Base-by-base conservation (phyloP, 2,113 vertebrate species). In the Alouatta palliata region DNA sequence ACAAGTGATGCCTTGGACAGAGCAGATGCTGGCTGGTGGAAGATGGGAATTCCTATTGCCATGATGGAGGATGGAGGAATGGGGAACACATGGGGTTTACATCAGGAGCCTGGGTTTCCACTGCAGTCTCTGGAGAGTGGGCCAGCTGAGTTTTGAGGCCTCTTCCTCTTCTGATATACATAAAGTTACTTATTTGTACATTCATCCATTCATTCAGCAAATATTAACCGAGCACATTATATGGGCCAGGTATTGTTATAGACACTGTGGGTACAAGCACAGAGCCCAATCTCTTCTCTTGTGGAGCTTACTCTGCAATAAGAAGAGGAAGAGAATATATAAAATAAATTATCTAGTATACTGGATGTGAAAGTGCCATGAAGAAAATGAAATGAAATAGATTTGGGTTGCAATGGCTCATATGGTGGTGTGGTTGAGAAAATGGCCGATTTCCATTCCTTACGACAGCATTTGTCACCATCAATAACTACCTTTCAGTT, bases 1-100 rank as follows among this genome's bases (percentile, higher is more conserved):
- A 43, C 5, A 43, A 21, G 6, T 2, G 2, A 6, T 58, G 12
- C 23, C 30, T 3, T 2, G 17, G 64, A 43, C 0, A 73, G 17
- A n/a, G 32, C 12, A 14, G 49, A 40, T 70, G 6, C 32, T 49
- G 73, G 37, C 23, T 21, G 54, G 30, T 45, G 40, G 49, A n/a
- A 40, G 81, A 1, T 0, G 84, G 30, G 14, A 6, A 3, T 37
- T 21, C 32, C 52, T 20, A 8, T 6, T 2, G 3, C 35, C 19
- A 5, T 1, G 5, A 5, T 0, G 19, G 3, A 11, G 35, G 20
- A 13, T 1, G 4, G 19, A 58, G 16, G 19, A n/a, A 7, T 0
- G 0, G 20, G 7, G 13, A 13, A 4, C 52, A 5, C 5, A 0
- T 1, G 21, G 12, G 61, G 21, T 76, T 82, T 43, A 8, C 3